Evolutionary conservation across 2,113 vertebrate genomes (phyloP).

Genomic region (Stictonetta naevosa): DNA sequence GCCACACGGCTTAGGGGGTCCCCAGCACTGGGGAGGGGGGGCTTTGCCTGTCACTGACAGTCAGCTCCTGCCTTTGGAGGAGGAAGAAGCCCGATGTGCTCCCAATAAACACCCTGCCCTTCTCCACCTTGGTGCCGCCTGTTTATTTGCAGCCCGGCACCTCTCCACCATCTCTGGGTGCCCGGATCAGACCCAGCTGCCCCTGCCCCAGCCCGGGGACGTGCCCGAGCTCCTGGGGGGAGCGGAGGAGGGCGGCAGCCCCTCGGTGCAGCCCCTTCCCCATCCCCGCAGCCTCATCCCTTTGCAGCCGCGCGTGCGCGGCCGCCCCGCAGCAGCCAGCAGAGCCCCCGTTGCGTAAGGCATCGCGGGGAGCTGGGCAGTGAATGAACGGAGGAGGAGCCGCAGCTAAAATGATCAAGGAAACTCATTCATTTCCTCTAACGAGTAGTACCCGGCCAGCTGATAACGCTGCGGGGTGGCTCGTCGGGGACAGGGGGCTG

Average conservation of each 20-base stretch:
- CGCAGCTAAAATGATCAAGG: not conserved
- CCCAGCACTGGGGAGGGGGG: fast-evolving
- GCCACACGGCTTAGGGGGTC: not conserved
- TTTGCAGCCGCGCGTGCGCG: not conserved
- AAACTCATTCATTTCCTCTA: not conserved
- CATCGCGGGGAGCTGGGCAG: not conserved
- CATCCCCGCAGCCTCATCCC: not conserved
- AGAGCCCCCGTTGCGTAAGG: constrained; percentile 1
- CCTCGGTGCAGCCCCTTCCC: not conserved
- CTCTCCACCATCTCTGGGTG: no score
- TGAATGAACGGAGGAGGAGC: constrained; percentile 49
- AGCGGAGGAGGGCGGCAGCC: fast-evolving
- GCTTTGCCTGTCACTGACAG: no score
- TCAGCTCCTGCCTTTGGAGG: not conserved
- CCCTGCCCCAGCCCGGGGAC: no score
- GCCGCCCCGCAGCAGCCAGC: not conserved
- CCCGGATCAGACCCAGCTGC: not conserved
- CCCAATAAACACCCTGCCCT: constrained; percentile 27
- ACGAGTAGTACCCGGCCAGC: not conserved
- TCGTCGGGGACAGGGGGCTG: not conserved
- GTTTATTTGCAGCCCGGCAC: not conserved
- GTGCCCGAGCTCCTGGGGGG: not conserved
- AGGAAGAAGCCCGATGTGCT: not conserved
- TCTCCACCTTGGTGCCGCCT: not conserved
- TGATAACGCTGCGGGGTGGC: not conserved